Conservation (phyloP, 2,797 vertebrate species). For the Amniataba percoides region DNA sequence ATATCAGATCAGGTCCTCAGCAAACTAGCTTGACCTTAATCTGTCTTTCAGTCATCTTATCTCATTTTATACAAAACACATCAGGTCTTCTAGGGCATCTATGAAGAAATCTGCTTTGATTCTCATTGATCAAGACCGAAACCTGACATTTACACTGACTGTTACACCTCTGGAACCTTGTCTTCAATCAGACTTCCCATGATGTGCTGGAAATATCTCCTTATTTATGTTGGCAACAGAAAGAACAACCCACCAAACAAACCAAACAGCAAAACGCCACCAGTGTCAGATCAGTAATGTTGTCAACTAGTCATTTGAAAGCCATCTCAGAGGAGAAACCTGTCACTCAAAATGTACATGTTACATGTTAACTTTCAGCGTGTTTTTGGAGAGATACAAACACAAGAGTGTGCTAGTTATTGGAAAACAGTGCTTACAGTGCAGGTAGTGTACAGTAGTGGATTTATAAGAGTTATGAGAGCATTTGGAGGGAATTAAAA, state of each 20-base stretch:
- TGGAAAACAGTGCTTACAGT: too few species aligned
- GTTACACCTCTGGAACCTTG: slow-evolving; percentile 8
- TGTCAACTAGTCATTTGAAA: not conserved
- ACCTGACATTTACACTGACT: slow-evolving; percentile 15
- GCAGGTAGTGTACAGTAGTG: too few species aligned
- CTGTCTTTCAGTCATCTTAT: slow-evolving; percentile 24
- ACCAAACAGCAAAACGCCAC: not conserved
- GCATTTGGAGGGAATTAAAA: too few species aligned
- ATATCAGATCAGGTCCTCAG: too few species aligned
- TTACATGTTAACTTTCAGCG: too few species aligned
- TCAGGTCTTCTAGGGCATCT: slow-evolving; percentile 3
- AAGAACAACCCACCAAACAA: not conserved
- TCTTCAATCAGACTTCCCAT: not conserved
- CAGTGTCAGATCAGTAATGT: not conserved
- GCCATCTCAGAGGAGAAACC: not conserved
- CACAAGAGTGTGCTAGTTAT: too few species aligned
- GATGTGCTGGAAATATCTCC: slow-evolving; percentile 8
- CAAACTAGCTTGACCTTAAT: slow-evolving; percentile 20
- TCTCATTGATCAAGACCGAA: slow-evolving; percentile 13
- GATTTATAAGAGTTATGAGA: too few species aligned
- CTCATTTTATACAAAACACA: not conserved
- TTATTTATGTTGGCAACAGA: not conserved
- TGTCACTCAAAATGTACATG: not conserved
- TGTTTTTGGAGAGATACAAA: too few species aligned
- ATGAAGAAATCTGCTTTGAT: slow-evolving; percentile 14